phyloP scores from a whole-genome alignment of 53 echinoderm and acorn worm genomes.

The Echinarachnius parma region DNA sequence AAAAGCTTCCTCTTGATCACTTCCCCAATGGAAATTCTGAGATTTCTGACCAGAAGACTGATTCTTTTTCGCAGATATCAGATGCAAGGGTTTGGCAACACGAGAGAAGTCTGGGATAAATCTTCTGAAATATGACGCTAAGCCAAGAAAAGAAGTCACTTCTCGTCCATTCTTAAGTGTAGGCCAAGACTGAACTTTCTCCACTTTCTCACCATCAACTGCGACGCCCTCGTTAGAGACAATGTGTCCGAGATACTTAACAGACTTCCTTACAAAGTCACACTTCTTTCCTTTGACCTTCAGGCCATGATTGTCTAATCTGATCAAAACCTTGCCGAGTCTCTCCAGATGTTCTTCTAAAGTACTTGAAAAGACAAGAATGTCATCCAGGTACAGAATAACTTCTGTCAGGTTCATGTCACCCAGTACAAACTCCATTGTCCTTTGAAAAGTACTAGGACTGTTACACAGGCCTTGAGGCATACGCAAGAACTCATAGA shows the following conservation, averaged over 20 bases:
- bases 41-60: neutral
- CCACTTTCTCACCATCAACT: constrained; percentile 42
- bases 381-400: constrained; percentile 52
- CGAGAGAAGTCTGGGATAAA: constrained; percentile 28
- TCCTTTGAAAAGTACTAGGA: constrained; percentile 50
- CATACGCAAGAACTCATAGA: constrained; percentile 44
- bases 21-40: neutral
- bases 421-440: constrained; percentile 46
- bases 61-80: constrained; percentile 25
- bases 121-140: constrained; percentile 52
- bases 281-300: constrained; percentile 57
- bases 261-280: constrained; percentile 13
- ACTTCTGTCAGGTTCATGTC: constrained; percentile 47
- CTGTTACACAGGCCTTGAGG: constrained; percentile 52
- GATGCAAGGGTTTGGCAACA: constrained; percentile 25
- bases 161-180: constrained; percentile 22
- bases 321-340: constrained; percentile 29
- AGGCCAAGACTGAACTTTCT: constrained; percentile 34
- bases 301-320: constrained; percentile 36
- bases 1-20: neutral
- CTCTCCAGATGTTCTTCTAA: constrained; percentile 36
- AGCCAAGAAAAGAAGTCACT: constrained; percentile 47
- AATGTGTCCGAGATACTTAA: constrained; percentile 54
- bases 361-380: constrained; percentile 39
- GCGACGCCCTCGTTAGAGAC: constrained; percentile 37